A percentile compares a stretch with the other conserved stretches of the same genome.
These are phyloP conservation scores for Phalacrocorax aristotelis DNA, from an alignment of 2,113 vertebrate species.

Conservation along the genomic window DNA sequence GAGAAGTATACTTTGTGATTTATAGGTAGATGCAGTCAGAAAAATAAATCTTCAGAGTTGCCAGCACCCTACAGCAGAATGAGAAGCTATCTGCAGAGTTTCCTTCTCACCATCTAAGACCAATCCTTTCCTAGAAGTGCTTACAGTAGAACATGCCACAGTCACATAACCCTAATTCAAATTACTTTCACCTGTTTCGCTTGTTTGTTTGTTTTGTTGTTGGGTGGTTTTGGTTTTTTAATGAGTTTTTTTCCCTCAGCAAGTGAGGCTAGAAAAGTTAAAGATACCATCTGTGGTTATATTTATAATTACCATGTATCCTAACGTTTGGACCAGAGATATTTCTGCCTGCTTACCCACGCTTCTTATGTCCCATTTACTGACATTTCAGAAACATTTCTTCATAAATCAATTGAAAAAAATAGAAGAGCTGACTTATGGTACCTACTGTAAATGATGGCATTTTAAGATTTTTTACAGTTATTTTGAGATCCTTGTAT, in stretches of 20 bases:
- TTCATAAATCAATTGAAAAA: not conserved
- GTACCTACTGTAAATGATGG: not conserved
- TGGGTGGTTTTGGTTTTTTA: not conserved
- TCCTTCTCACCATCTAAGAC: not conserved
- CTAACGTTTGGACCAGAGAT: conserved; percentile 44
- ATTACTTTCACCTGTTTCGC: not conserved
- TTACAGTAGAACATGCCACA: not conserved
- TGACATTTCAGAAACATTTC: conserved; percentile 57
- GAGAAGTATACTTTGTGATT: not conserved
- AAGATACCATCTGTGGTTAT: conserved; percentile 53
- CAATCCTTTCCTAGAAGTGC: not conserved
- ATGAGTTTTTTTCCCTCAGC: conserved; percentile 14
- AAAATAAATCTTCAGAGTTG: not conserved
- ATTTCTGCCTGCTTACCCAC: conserved; percentile 55
- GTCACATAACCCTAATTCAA: not conserved
- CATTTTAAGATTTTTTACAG: not conserved
- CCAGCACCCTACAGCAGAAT: not conserved
- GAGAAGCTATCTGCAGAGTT: not conserved
- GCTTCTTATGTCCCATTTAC: conserved; percentile 50
- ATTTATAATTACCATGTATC: conserved; percentile 51
- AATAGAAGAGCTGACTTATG: not conserved
- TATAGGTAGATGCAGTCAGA: not conserved
- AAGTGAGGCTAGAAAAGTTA: conserved; percentile 40
- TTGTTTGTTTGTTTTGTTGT: not conserved
- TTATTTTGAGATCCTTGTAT: not conserved